Evolutionary conservation across 2,797 vertebrate species (phyloP), one percentile per base, ranked within the genome.

Genomic region (Ctenopoma kingsleyae): DNA sequence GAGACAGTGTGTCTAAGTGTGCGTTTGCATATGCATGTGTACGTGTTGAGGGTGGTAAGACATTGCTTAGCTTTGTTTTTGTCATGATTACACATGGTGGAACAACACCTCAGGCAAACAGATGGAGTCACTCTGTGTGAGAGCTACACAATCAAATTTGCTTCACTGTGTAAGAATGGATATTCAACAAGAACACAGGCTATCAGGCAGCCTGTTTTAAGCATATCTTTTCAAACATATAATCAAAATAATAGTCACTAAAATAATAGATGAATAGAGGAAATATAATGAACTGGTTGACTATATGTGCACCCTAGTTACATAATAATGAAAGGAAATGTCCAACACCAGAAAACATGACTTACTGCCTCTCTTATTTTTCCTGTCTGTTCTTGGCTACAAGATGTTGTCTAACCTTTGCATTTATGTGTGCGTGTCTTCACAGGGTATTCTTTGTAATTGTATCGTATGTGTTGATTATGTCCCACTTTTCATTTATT

Each of bases 1-100:
- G 38, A 27, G 54, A 22, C 25, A 47, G 27, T 59, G 50, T 17
- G 46, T 44, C 25, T 25, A 10, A 49, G 54, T 27, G 44, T 35
- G 63, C 60, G 27, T 55, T 30, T 16, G 19, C 36, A 27, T 17
- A 6, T 32, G 20, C 2, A 8, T 43, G 35, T 27, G 55, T 62
- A 43, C 61, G 63, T 80, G 40, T 69, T 70, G 60, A 73, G 58
- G 51, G 75, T 49, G 67, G 76, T 71, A 81, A 89, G 73, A 65
- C 44, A 0, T 47, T 71, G 78, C 55, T 67, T 60, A 76, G 51
- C 67, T 82, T 80, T 86, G 78, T 87, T 85, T 85, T 79, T 78
- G 75, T 83, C 84, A 80, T 68, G 81, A 83, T 91, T 89, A 89
- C 86, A 87, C 83, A 85, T 77, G 76, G 81, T 89, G 90, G 86